These are phyloP conservation scores for Mythimna impura DNA, from an alignment of 2,888 invertebrate species.

Conservation along the genomic window DNA sequence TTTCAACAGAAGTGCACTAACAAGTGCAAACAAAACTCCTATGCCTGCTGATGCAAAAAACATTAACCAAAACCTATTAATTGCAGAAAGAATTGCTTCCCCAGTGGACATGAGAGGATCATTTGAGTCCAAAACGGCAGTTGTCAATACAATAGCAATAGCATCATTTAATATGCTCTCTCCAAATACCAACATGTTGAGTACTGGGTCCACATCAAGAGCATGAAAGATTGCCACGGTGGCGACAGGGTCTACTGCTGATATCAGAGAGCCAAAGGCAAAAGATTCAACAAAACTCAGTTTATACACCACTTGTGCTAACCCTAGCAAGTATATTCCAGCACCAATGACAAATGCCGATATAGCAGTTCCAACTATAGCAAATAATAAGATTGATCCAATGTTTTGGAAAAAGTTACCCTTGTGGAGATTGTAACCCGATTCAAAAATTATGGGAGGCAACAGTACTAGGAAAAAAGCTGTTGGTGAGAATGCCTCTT, in stretches of 20 bases:
- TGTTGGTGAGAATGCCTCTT: constrained; percentile 99
- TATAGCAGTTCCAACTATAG: constrained; percentile 98
- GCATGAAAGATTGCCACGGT: constrained; percentile 99
- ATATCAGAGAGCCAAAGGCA: constrained; percentile 99
- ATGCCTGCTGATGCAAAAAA: constrained; percentile 99
- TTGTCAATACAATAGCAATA: constrained; percentile 99
- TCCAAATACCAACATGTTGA: constrained; percentile 99
- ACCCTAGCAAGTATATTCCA: constrained; percentile 97
- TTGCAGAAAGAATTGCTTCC: constrained; percentile 96
- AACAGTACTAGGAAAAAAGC: constrained; percentile 98
- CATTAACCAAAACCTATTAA: constrained; percentile 98
- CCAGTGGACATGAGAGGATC: constrained; percentile 92
- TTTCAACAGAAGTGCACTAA: constrained; percentile 97
- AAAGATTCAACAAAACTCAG: constrained; percentile 99
- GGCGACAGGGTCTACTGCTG: constrained; percentile 99
- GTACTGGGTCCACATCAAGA: constrained; percentile 98
- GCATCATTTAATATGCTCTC: constrained; percentile 99
- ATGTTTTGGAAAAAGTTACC: constrained; percentile 99
- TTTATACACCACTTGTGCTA: constrained; percentile 97
- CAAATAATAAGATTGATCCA: constrained; percentile 99
- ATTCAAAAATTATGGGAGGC: constrained; percentile 99
- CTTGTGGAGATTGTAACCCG: constrained; percentile 99
- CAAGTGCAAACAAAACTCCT: constrained; percentile 97
- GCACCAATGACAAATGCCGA: constrained; percentile 99
- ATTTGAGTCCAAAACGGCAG: constrained; percentile 94